Conservation (phyloP, 1,140 invertebrate species). For the Cepaea nemoralis region DNA sequence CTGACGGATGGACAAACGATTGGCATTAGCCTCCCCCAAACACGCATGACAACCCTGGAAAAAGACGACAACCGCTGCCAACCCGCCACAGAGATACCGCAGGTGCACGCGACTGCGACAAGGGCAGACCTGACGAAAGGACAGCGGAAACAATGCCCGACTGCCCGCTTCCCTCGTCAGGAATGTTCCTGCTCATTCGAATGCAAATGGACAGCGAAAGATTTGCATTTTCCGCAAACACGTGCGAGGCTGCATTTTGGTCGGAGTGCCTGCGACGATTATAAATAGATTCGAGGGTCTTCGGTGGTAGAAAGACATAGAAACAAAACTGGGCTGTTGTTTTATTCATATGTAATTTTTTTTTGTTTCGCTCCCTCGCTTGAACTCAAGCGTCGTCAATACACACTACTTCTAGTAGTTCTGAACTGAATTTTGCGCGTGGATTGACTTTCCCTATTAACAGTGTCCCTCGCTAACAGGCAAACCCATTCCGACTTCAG, state of each 20-base stretch:
- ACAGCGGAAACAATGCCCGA: not conserved
- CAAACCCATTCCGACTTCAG: no score
- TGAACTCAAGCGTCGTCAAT: no score
- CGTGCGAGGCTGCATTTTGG: no score
- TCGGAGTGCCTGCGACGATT: no score
- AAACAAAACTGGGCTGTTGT: not conserved
- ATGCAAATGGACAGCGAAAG: not conserved
- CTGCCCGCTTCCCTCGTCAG: not conserved
- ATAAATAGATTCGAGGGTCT: not conserved
- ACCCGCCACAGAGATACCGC: constrained; percentile 3
- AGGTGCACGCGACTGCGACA: constrained; percentile 31
- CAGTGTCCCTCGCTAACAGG: no score
- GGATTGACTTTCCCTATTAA: no score
- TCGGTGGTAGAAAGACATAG: not conserved
- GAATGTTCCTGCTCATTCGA: constrained; percentile 10
- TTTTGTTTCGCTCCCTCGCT: no score
- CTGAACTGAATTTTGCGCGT: no score
- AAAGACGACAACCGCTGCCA: not conserved
- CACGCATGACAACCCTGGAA: not conserved
- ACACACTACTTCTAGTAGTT: no score
- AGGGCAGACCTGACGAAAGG: not conserved
- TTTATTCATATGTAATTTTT: no score
- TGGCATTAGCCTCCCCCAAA: not conserved
- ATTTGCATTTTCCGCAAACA: constrained; percentile 11
- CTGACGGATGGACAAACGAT: constrained; percentile 26